These are phyloP conservation scores for Lordiphosa andalusiaca DNA, from an alignment of 2,888 invertebrate species.

Conservation along the genomic window DNA sequence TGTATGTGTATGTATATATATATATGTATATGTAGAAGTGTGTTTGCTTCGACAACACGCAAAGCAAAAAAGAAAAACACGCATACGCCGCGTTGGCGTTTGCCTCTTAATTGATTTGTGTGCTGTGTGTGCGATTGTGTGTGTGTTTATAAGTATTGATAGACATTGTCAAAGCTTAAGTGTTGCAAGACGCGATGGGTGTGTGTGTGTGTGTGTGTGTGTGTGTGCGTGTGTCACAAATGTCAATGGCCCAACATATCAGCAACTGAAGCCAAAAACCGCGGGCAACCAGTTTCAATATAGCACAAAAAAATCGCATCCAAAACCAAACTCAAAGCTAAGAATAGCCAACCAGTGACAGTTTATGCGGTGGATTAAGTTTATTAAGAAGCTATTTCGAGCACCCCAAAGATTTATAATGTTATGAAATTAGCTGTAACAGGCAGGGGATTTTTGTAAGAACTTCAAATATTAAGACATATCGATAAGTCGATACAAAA, in stretches of 20 bases:
- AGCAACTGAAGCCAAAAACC: background rate
- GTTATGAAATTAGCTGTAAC: too few relatives aligned
- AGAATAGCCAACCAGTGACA: too few relatives aligned
- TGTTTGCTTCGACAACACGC: constrained; percentile 2
- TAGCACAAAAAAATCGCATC: too few relatives aligned
- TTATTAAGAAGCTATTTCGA: too few relatives aligned
- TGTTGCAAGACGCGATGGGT: constrained; percentile 1
- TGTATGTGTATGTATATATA: background rate
- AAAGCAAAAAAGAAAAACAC: constrained; percentile 17
- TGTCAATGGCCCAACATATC: constrained; percentile 18
- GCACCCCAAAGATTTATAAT: too few relatives aligned
- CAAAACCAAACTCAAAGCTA: too few relatives aligned
- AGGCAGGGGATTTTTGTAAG: too few relatives aligned
- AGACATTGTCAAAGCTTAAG: constrained; percentile 6
- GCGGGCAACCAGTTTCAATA: constrained; percentile 12
- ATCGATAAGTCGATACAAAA: too few relatives aligned
- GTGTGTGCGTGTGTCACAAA: constrained; percentile 7
- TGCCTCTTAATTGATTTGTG: constrained; percentile 36
- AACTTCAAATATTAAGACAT: too few relatives aligned
- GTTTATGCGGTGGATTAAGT: too few relatives aligned
- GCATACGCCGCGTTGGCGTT: constrained; percentile 8
- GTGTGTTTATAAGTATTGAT: constrained; percentile 12
- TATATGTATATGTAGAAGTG: background rate
- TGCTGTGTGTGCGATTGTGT: constrained; percentile 18
- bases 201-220: constrained; percentile 3